Percentiles rank a stretch among this genome's conserved stretches.
Evolutionary conservation across 1,140 invertebrate genomes (phyloP).

Genomic region (Delia radicum): DNA sequence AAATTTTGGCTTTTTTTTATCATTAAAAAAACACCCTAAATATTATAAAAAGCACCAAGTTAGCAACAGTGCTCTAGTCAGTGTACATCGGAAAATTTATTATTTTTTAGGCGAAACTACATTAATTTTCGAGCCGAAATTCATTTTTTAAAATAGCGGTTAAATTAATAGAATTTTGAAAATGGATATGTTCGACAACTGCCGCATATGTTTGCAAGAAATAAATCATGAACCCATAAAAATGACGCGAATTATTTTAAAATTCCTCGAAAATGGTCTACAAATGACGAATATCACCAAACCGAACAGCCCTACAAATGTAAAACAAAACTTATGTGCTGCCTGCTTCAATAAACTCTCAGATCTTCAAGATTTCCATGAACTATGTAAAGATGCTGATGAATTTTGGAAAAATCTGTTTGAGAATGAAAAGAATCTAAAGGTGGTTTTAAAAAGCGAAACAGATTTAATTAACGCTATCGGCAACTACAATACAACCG

Average conservation of each 20-base stretch:
- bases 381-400: constrained; percentile 18
- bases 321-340: neutral
- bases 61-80: too few relatives aligned
- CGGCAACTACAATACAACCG: neutral
- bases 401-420: constrained; percentile 9
- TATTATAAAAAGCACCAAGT: too few relatives aligned
- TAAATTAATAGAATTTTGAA: neutral
- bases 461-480: neutral
- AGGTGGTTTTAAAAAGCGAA: neutral
- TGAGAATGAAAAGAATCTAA: neutral
- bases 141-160: neutral
- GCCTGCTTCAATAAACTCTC: neutral
- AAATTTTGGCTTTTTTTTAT: too few relatives aligned
- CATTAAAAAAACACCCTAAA: too few relatives aligned
- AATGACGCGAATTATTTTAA: neutral
- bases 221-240: constrained; percentile 9
- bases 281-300: neutral
- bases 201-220: constrained; percentile 5
- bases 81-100: neutral
- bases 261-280: constrained; percentile 2
- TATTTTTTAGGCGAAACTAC: neutral
- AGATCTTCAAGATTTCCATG: neutral
- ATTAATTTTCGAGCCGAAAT: neutral
- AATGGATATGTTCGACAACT: constrained; percentile 1
- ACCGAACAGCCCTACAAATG: neutral